Conservation (phyloP, 1,140 invertebrate genomes). For the Heterodera carotae region DNA sequence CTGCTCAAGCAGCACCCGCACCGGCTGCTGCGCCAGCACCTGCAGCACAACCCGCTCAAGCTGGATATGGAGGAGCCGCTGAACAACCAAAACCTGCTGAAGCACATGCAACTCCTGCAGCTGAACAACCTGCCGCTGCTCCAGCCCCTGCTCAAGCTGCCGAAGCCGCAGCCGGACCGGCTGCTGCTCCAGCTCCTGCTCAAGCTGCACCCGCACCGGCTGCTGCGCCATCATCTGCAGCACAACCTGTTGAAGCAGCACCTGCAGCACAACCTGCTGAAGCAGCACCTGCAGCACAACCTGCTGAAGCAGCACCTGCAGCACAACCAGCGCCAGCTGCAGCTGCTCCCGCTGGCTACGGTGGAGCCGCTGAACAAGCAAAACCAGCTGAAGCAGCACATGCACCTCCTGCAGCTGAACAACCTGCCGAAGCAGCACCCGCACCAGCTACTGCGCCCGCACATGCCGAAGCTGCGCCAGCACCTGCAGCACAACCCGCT, state of each 20-base stretch:
- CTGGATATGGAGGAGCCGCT: conserved; percentile 5
- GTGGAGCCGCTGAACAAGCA: conserved; percentile 6
- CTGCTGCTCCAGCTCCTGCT: conserved; percentile 5
- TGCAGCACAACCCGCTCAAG: conserved; percentile 3
- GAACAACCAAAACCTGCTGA: conserved; percentile 12
- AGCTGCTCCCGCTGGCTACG: conserved; percentile 9
- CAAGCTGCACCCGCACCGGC: background rate
- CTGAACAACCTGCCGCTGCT: background rate
- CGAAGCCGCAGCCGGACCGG: background rate
- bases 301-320: background rate
- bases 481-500: background rate
- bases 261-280: too few species aligned
- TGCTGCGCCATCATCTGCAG: background rate
- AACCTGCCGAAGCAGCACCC: conserved; percentile 14
- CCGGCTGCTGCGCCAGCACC: background rate
- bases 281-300: conserved; percentile 5
- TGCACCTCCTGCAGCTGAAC: conserved; percentile 1
- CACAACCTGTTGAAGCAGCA: conserved; percentile 1
- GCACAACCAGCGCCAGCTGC: background rate
- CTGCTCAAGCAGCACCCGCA: background rate
- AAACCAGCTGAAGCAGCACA: conserved; percentile 9
- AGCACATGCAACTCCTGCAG: background rate
- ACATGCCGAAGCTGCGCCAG: too few species aligned
- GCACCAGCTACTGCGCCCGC: too few species aligned
- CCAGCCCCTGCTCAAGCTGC: conserved; percentile 9